Evolutionary conservation across 1,140 invertebrate genomes (phyloP).

Genomic region (Aphidius gifuensis): DNA sequence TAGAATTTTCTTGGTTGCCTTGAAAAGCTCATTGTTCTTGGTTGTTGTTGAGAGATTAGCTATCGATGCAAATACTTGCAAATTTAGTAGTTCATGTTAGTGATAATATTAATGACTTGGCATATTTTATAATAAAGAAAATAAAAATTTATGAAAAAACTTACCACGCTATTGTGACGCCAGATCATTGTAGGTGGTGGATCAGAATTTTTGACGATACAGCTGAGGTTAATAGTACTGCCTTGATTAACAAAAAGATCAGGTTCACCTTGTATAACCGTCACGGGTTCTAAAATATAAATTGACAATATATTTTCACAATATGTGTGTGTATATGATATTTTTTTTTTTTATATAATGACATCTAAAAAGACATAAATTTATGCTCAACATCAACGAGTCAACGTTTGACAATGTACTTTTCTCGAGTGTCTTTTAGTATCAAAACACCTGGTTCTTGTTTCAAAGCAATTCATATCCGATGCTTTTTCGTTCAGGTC

Average conservation of each 20-base stretch:
- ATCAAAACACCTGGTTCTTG: not conserved
- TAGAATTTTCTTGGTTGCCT: too few species aligned
- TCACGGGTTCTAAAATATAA: constrained; percentile 61
- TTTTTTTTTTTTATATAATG: not conserved
- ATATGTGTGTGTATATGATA: not conserved
- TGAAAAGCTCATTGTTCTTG: constrained; percentile 5
- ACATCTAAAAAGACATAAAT: not conserved
- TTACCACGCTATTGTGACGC: constrained; percentile 65
- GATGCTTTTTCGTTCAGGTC: too few species aligned
- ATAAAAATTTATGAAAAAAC: constrained; percentile 1
- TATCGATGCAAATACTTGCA: not conserved
- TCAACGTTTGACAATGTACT: constrained; percentile 20
- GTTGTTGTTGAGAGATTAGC: constrained; percentile 13
- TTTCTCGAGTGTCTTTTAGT: constrained; percentile 8
- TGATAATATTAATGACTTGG: constrained; percentile 14
- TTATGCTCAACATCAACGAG: too few species aligned
- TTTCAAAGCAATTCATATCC: not conserved
- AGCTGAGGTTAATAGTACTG: constrained; percentile 69
- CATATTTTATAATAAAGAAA: constrained; percentile 9
- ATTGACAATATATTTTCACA: constrained; percentile 18
- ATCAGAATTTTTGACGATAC: constrained; percentile 63
- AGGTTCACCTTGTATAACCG: constrained; percentile 62
- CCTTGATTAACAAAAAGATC: constrained; percentile 67
- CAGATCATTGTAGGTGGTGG: constrained; percentile 64
- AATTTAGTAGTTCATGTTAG: not conserved